Evolutionary conservation across 2,888 invertebrate genomes (phyloP).

Genomic region (Drosophila siamana): DNA sequence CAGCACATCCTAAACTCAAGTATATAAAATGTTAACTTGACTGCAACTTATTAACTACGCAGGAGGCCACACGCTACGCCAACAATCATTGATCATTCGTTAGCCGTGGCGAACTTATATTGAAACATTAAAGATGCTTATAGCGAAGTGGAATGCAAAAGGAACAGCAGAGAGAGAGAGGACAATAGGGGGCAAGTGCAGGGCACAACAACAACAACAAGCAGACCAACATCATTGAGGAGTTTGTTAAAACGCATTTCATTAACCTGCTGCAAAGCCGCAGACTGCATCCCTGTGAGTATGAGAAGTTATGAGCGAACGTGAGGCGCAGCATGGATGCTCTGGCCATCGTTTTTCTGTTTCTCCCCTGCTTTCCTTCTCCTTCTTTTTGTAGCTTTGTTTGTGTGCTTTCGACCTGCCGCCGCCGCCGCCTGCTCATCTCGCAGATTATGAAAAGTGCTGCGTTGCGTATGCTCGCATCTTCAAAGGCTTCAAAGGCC

Average conservation of each 20-base stretch:
- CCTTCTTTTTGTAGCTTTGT: neutral
- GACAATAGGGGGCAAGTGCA: constrained; percentile 18
- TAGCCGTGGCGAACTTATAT: constrained; percentile 57
- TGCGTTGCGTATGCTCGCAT: constrained; percentile 66
- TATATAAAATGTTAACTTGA: constrained; percentile 37
- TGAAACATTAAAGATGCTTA: constrained; percentile 69
- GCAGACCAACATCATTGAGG: constrained; percentile 63
- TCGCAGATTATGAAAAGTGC: constrained; percentile 80
- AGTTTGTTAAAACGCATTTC: constrained; percentile 81
- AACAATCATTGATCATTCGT: constrained; percentile 75
- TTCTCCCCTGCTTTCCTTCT: constrained; percentile 6
- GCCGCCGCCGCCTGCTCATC: constrained; percentile 42
- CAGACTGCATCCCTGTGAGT: neutral
- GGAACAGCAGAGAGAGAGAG: too few species aligned
- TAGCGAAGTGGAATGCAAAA: constrained; percentile 32
- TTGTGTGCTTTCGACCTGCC: constrained; percentile 31
- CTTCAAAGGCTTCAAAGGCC: constrained; percentile 61
- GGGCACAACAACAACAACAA: constrained; percentile 19
- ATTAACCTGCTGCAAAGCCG: constrained; percentile 73
- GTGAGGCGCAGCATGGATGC: constrained; percentile 68
- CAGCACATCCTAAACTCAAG: constrained; percentile 35
- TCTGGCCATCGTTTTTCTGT: constrained; percentile 56
- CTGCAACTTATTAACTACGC: constrained; percentile 50
- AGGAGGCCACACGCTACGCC: constrained; percentile 74
- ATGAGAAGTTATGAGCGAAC: constrained; percentile 70